Evolutionary conservation across 2,888 invertebrate species (phyloP).

Genomic region (Serrognathus titanus): DNA sequence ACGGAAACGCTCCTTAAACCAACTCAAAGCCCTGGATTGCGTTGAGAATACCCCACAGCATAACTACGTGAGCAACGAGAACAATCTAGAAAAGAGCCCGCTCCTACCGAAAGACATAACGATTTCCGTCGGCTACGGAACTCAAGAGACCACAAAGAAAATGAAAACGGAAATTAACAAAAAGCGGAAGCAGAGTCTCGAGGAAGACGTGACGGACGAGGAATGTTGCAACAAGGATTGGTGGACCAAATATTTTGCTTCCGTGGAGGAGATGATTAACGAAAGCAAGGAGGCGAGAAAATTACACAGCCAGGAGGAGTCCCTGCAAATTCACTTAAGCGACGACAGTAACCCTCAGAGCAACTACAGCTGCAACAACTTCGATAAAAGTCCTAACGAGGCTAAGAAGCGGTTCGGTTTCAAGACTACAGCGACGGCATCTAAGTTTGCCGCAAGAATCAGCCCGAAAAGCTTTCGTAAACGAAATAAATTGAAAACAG

Average conservation of each 20-base stretch:
- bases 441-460: conserved; percentile 58
- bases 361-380: conserved; percentile 31
- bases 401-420: conserved; percentile 49
- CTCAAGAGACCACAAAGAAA: conserved; percentile 50
- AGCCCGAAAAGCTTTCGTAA: conserved; percentile 60
- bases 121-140: conserved; percentile 55
- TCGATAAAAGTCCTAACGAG: conserved; percentile 44
- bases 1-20: conserved; percentile 54
- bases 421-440: conserved; percentile 54
- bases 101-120: conserved; percentile 55
- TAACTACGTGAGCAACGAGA: conserved; percentile 1
- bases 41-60: conserved; percentile 7
- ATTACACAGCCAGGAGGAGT: conserved; percentile 48
- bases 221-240: conserved; percentile 80
- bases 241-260: conserved; percentile 95
- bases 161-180: conserved; percentile 50
- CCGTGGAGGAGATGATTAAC: conserved; percentile 76
- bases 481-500: conserved; percentile 51
- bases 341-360: conserved; percentile 43
- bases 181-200: conserved; percentile 53
- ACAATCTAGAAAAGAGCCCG: conserved; percentile 57
- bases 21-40: conserved; percentile 27
- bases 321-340: conserved; percentile 39
- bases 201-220: conserved; percentile 57
- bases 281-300: conserved; percentile 64